Percentiles rank a stretch among this genome's conserved stretches.
These are phyloP conservation scores for Yponomeuta evonymella DNA, from an alignment of 2,888 invertebrate genomes.

Conservation along the genomic window DNA sequence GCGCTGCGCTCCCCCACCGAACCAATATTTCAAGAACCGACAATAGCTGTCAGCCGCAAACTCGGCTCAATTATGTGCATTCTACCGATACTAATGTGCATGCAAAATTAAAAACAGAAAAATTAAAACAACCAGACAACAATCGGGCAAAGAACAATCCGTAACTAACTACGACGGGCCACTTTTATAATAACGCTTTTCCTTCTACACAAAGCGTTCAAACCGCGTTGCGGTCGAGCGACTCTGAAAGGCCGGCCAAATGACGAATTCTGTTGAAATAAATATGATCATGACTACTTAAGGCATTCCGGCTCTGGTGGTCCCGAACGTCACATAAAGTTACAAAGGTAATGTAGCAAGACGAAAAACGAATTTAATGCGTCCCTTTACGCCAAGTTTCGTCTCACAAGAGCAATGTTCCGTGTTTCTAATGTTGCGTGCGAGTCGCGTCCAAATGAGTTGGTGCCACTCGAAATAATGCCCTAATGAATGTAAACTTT, in stretches of 20 bases:
- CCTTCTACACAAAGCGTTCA: too few relatives aligned
- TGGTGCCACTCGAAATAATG: constrained; percentile 20
- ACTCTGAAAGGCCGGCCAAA: neutral
- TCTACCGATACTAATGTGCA: constrained; percentile 40
- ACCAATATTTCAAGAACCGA: constrained; percentile 21
- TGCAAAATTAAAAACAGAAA: constrained; percentile 22
- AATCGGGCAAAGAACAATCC: neutral
- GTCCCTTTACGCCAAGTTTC: constrained; percentile 27
- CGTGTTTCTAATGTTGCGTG: constrained; percentile 51
- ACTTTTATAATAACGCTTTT: neutral
- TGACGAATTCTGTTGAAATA: neutral
- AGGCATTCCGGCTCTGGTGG: constrained; percentile 10
- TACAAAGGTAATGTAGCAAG: constrained; percentile 44
- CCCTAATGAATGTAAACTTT: constrained; percentile 21
- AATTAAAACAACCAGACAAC: constrained; percentile 13
- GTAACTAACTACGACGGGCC: neutral
- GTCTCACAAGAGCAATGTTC: constrained; percentile 30
- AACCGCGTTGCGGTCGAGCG: neutral
- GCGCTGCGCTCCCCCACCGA: constrained; percentile 7
- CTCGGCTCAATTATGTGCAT: constrained; percentile 43
- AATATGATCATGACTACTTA: constrained; percentile 6
- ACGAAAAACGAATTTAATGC: constrained; percentile 44
- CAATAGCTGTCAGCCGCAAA: constrained; percentile 40
- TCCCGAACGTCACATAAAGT: constrained; percentile 17
- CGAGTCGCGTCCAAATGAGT: constrained; percentile 15